Conservation (phyloP, 2,113 vertebrate species). For the Salvator merianae region DNA sequence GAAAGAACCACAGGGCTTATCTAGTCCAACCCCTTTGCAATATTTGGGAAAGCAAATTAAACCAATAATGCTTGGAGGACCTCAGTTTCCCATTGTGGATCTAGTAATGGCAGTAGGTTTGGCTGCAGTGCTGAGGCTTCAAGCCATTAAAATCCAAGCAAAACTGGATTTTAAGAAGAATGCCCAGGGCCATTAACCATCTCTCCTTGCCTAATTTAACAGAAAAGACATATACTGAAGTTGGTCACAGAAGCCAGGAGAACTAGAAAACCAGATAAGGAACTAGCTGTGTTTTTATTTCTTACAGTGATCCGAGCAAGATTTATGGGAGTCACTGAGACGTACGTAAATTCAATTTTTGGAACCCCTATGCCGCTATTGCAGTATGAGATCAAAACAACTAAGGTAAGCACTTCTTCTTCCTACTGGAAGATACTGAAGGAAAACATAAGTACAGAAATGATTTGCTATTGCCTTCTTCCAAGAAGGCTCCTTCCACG, state of each 20-base stretch:
- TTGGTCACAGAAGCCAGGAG: background rate
- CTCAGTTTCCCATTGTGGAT: background rate
- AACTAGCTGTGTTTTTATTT: background rate
- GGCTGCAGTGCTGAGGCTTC: background rate
- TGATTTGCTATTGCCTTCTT: too few relatives aligned
- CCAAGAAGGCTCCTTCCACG: too few relatives aligned
- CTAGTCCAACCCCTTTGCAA: too few relatives aligned
- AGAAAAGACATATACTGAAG: background rate
- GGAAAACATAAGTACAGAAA: too few relatives aligned
- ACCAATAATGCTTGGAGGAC: background rate
- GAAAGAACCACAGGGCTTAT: too few relatives aligned
- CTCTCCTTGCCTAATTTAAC: background rate
- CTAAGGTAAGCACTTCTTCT: slow-evolving; percentile 59
- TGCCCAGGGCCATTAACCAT: background rate
- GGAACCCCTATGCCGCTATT: background rate
- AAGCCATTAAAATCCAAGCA: background rate
- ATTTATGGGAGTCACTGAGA: slow-evolving; percentile 46
- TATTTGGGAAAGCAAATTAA: too few relatives aligned
- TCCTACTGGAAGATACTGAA: background rate
- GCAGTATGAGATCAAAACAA: slow-evolving; percentile 65
- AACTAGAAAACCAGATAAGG: background rate
- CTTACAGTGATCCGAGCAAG: slow-evolving; percentile 67
- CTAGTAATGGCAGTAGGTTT: background rate
- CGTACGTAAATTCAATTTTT: slow-evolving; percentile 18
- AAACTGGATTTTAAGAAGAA: background rate